phyloP scores from a whole-genome alignment of 2,113 vertebrate genomes.

The Psettodes erumei region DNA sequence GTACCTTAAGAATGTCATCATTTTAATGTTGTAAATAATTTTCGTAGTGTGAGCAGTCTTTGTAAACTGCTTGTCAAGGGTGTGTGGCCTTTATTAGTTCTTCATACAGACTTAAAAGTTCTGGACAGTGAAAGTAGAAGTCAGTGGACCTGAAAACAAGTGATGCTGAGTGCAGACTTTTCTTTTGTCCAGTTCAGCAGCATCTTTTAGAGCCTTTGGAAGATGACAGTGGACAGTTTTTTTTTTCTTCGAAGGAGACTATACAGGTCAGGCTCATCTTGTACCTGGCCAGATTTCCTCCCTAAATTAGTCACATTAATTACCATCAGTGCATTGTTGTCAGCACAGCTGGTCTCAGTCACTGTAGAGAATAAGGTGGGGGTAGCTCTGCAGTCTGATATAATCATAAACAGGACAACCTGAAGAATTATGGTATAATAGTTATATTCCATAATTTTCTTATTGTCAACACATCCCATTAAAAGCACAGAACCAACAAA shows the following conservation, averaged over 20 bases:
- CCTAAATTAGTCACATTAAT: constrained; percentile 40
- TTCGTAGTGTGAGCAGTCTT: constrained; percentile 37
- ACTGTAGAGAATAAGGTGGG: neutral
- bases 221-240: neutral
- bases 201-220: constrained; percentile 6
- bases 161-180: constrained; percentile 32
- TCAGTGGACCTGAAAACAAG: constrained; percentile 40
- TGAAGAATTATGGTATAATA: no score
- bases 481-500: neutral
- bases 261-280: constrained; percentile 28
- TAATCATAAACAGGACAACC: neutral
- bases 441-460: neutral
- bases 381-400: neutral
- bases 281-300: constrained; percentile 44
- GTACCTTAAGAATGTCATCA: constrained; percentile 21
- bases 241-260: neutral
- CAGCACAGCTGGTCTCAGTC: constrained; percentile 34
- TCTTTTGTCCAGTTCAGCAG: constrained; percentile 19
- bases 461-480: neutral
- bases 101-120: constrained; percentile 29
- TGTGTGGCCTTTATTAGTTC: constrained; percentile 31
- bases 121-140: constrained; percentile 37
- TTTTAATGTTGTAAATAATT: constrained; percentile 26
- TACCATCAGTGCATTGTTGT: constrained; percentile 23
- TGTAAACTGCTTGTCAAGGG: constrained; percentile 23